Percentiles rank a stretch among this genome's conserved stretches.
These are phyloP conservation scores for Drosophila funebris DNA, from an alignment of 1,140 invertebrate genomes.

Conservation along the genomic window DNA sequence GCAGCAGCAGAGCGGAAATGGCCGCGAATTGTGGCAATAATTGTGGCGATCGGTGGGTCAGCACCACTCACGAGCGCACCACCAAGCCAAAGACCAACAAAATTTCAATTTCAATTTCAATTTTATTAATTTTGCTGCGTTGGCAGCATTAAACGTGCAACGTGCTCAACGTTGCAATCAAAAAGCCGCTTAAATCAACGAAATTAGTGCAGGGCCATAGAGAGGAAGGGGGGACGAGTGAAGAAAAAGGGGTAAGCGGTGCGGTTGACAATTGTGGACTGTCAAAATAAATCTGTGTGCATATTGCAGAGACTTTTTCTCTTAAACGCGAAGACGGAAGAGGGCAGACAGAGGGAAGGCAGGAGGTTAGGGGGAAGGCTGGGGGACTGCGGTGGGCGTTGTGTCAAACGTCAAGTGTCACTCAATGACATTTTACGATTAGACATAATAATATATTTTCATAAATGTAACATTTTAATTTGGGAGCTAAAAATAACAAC, in stretches of 20 bases:
- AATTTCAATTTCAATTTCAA: slow-evolving; percentile 44
- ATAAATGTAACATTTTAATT: slow-evolving; percentile 78
- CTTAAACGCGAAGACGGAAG: not conserved
- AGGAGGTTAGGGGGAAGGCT: no score
- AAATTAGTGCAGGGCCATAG: slow-evolving; percentile 43
- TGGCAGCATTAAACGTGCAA: slow-evolving; percentile 31
- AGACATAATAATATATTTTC: slow-evolving; percentile 77
- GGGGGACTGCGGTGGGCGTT: slow-evolving; percentile 32
- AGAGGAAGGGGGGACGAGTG: not conserved
- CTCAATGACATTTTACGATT: slow-evolving; percentile 72
- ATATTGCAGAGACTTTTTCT: slow-evolving; percentile 9
- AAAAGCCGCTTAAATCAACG: slow-evolving; percentile 65
- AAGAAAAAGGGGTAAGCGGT: not conserved
- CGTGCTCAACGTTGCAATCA: slow-evolving; percentile 30
- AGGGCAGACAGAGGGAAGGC: not conserved
- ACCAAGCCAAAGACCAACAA: slow-evolving; percentile 8
- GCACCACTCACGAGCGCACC: slow-evolving; percentile 3
- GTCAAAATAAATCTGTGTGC: slow-evolving; percentile 63
- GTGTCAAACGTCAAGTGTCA: slow-evolving; percentile 72
- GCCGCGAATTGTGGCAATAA: slow-evolving; percentile 69
- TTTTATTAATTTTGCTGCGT: slow-evolving; percentile 46
- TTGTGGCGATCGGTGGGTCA: slow-evolving; percentile 51
- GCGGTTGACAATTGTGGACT: slow-evolving; percentile 44
- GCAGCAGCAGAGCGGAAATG: slow-evolving; percentile 61
- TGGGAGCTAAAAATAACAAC: slow-evolving; percentile 30